A percentile compares a stretch with the other conserved stretches of the same genome.
phyloP scores from a whole-genome alignment of 1,140 invertebrate genomes.

The Centruroides vittatus region DNA sequence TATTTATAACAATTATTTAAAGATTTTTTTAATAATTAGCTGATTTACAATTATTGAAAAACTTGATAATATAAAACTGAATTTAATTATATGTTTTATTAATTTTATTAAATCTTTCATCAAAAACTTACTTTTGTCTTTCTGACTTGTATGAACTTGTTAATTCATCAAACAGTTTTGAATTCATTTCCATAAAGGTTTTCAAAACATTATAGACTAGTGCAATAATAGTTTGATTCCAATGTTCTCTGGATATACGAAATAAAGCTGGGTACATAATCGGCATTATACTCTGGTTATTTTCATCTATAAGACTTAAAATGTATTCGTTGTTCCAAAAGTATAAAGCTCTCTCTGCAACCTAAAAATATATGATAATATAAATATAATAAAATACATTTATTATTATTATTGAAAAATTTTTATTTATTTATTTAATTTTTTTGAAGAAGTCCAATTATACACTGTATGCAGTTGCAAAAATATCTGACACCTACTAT shows the following conservation, averaged over 20 bases:
- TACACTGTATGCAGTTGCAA: too few species aligned
- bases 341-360: conserved; percentile 90
- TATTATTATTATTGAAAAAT: too few species aligned
- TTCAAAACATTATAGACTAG: conserved; percentile 99
- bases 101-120: neutral
- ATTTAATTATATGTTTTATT: too few species aligned
- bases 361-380: conserved; percentile 40
- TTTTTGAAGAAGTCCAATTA: too few species aligned
- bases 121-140: conserved; percentile 22
- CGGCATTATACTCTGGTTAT: conserved; percentile 55
- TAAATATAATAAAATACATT: neutral
- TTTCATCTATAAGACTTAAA: conserved; percentile 91
- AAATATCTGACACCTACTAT: too few species aligned
- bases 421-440: too few species aligned
- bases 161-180: conserved; percentile 88
- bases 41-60: too few species aligned
- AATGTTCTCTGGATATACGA: conserved; percentile 93
- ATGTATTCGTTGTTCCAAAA: conserved; percentile 99
- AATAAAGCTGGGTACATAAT: conserved; percentile 91
- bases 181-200: conserved; percentile 99
- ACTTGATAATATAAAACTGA: too few species aligned
- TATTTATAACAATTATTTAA: too few species aligned
- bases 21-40: too few species aligned
- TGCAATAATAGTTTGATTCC: conserved; percentile 99
- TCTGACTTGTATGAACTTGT: conserved; percentile 21